Percentiles rank a stretch among this genome's conserved stretches.
Conservation (phyloP, 1,140 invertebrate species). For the Zaprionus vittiger region DNA sequence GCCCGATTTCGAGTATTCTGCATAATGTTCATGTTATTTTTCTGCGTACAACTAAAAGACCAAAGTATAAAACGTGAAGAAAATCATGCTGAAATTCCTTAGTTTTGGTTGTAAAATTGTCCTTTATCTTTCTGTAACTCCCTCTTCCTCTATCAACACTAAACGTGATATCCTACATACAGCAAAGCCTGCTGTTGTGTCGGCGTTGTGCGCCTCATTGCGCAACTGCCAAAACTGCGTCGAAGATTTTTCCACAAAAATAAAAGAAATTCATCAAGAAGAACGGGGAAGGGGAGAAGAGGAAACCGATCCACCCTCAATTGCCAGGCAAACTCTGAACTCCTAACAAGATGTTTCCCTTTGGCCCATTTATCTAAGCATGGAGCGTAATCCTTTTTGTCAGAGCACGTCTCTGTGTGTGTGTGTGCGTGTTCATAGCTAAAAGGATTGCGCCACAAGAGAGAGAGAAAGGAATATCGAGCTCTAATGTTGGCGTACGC, state of each 20-base stretch:
- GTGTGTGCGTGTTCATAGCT: constrained; percentile 43
- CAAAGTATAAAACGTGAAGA: not conserved
- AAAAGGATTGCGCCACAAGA: constrained; percentile 70
- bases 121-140: constrained; percentile 31
- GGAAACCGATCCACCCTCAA: constrained; percentile 79
- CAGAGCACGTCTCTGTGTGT: constrained; percentile 67
- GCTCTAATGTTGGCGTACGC: constrained; percentile 71
- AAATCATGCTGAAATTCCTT: not conserved
- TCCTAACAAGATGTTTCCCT: constrained; percentile 72
- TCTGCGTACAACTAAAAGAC: not conserved
- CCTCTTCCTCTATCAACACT: not conserved
- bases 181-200: constrained; percentile 49
- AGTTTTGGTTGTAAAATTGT: constrained; percentile 36
- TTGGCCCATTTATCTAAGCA: constrained; percentile 68
- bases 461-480: constrained; percentile 48
- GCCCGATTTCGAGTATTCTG: not conserved
- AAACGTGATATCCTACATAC: constrained; percentile 59
- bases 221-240: constrained; percentile 77
- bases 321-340: constrained; percentile 46
- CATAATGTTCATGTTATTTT: not conserved
- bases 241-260: constrained; percentile 60
- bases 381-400: constrained; percentile 82
- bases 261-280: constrained; percentile 54
- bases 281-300: constrained; percentile 40
- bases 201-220: constrained; percentile 71